phyloP scores from a whole-genome alignment of 2,888 invertebrate genomes.

The Tuberolachnus salignus region DNA sequence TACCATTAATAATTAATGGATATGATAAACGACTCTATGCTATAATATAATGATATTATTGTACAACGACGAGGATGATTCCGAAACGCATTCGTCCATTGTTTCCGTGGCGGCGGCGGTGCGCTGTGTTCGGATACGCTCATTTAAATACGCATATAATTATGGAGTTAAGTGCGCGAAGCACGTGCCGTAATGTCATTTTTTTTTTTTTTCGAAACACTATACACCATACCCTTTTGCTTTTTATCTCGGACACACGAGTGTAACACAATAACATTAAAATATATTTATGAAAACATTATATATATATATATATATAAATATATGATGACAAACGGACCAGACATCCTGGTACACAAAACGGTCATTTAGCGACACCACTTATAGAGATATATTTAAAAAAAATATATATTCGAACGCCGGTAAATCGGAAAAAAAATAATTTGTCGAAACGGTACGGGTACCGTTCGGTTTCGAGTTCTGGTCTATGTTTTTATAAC shows the following conservation, averaged over 20 bases:
- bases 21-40: constrained; percentile 21
- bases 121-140: constrained; percentile 47
- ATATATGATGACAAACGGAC: constrained; percentile 46
- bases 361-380: constrained; percentile 44
- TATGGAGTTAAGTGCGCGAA: constrained; percentile 53
- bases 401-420: not conserved
- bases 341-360: constrained; percentile 55
- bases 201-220: constrained; percentile 9
- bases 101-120: constrained; percentile 47
- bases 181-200: constrained; percentile 49
- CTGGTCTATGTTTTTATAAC: too few species aligned
- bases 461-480: too few species aligned
- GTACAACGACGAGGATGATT: constrained; percentile 20
- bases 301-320: too few species aligned
- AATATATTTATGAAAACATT: constrained; percentile 17
- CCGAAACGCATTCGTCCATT: constrained; percentile 36
- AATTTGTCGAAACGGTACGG: too few species aligned
- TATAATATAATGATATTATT: not conserved
- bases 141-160: constrained; percentile 57
- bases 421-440: not conserved
- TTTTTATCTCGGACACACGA: constrained; percentile 51
- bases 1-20: constrained; percentile 26
- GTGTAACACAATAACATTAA: constrained; percentile 44
- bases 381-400: not conserved
- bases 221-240: constrained; percentile 39